These are phyloP conservation scores for Polymixis flavicincta DNA, from an alignment of 2,888 invertebrate species.

Conservation along the genomic window DNA sequence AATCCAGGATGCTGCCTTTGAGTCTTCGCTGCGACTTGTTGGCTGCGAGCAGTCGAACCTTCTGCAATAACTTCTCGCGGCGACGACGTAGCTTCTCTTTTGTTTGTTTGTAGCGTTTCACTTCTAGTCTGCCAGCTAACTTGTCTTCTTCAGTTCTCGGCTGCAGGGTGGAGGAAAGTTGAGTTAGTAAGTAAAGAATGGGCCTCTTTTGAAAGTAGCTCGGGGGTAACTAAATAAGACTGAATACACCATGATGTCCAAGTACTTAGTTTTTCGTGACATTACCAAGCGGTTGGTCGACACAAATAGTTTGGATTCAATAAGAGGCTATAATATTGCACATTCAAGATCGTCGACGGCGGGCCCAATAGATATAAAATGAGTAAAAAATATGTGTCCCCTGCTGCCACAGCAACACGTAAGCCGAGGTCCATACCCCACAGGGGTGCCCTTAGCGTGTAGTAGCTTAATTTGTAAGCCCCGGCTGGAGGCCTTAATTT, in stretches of 20 bases:
- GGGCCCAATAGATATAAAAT: not conserved
- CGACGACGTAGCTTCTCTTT: constrained; percentile 94
- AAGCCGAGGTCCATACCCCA: no score
- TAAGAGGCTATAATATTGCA: not conserved
- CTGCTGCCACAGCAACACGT: no score
- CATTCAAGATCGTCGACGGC: not conserved
- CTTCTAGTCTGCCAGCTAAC: constrained; percentile 92
- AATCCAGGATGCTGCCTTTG: constrained; percentile 74
- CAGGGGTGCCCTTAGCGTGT: no score
- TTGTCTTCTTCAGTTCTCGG: constrained; percentile 95
- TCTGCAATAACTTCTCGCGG: constrained; percentile 90
- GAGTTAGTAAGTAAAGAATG: not conserved
- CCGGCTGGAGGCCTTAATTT: no score
- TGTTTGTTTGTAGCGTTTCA: constrained; percentile 94
- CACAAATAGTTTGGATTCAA: not conserved
- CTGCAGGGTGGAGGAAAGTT: constrained; percentile 80
- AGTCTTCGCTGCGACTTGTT: constrained; percentile 69
- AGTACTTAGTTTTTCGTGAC: no score
- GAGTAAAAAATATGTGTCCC: not conserved
- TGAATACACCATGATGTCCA: not conserved
- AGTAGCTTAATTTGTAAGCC: no score
- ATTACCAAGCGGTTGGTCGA: no score
- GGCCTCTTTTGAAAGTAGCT: not conserved
- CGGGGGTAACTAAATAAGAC: not conserved
- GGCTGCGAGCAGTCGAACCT: constrained; percentile 76